Evolutionary conservation across 2,113 vertebrate species (phyloP), one percentile per base, ranked within the genome.

Genomic region (Apaloderma vittatum): DNA sequence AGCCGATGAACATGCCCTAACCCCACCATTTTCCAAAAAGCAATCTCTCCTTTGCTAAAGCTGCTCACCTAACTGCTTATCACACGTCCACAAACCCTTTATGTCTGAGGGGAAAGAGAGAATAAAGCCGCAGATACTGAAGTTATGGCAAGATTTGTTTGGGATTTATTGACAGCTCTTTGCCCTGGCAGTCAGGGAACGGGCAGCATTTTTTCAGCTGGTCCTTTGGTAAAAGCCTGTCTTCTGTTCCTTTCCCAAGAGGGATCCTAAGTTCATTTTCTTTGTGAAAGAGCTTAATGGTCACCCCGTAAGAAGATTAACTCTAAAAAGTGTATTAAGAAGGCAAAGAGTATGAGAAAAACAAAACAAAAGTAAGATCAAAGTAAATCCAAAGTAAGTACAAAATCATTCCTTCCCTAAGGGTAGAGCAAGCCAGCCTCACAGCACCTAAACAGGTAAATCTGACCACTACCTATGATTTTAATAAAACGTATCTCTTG

Each of bases 331-430:
- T 58, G 45, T 37, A 63, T 90, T 83, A 83, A 86, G 66, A 54
- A 43, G n/a, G 76, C 59, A 77, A 90, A 78, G 72, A 68, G 61
- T 70, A 85, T n/a, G 68, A 85, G 74, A 88, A 75, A 80, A 88
- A 70, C 57, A 52, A 63, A 93, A 45, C 49, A 65, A 48, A 57
- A 59, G 19, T 36, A 70, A 86, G 61, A 82, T 68, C 59, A 58
- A 86, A 93, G 57, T 26, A 75, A 80, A 81, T 15, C 34, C 58
- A 5, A 76, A 85, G 52, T 6, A 34, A 76, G 70, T 34, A 32
- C 15, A 55, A 45, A 81, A 3, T 15, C 32, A 23, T 8, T 58
- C 40, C 34, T 61, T 49, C 70, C 15, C 3, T 40, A 34, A 51
- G 70, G 70, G 80, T 2, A 26, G 24, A 55, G 52, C 32, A 82